These are phyloP conservation scores for Nymphicus hollandicus DNA, from an alignment of 2,113 vertebrate species.

Conservation along the genomic window DNA sequence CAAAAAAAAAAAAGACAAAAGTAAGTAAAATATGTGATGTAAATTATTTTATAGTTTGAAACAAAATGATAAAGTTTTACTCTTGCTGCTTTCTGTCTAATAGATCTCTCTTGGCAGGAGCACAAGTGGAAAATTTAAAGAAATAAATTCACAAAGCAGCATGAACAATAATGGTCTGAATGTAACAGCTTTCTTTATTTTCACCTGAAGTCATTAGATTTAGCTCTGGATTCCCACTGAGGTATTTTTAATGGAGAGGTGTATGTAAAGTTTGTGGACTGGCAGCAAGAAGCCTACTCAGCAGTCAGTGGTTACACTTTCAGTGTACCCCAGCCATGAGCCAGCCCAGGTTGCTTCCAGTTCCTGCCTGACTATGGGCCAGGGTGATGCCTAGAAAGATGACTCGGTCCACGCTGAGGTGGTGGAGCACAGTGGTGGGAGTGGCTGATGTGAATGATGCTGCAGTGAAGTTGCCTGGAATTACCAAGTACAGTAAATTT, in stretches of 20 bases:
- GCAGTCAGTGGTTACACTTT: neutral
- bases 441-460: neutral
- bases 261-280: neutral
- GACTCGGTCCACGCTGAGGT: neutral
- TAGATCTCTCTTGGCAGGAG: constrained; percentile 82
- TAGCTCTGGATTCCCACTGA: neutral
- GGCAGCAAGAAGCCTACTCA: neutral
- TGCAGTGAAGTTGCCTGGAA: neutral
- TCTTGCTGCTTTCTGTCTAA: constrained; percentile 88
- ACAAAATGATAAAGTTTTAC: constrained; percentile 80
- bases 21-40: constrained; percentile 84
- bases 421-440: neutral
- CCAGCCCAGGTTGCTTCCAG: neutral
- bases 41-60: constrained; percentile 86
- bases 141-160: constrained; percentile 93
- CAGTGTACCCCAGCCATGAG: neutral
- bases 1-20: constrained; percentile 63
- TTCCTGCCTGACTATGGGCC: neutral
- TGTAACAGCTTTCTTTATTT: constrained; percentile 72
- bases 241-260: neutral
- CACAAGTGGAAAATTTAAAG: constrained; percentile 79
- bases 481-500: neutral
- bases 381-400: neutral
- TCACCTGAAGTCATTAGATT: neutral
- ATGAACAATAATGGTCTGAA: constrained; percentile 87